Conservation (phyloP, 1,140 invertebrate species). For the Chironomus striatipennis region DNA sequence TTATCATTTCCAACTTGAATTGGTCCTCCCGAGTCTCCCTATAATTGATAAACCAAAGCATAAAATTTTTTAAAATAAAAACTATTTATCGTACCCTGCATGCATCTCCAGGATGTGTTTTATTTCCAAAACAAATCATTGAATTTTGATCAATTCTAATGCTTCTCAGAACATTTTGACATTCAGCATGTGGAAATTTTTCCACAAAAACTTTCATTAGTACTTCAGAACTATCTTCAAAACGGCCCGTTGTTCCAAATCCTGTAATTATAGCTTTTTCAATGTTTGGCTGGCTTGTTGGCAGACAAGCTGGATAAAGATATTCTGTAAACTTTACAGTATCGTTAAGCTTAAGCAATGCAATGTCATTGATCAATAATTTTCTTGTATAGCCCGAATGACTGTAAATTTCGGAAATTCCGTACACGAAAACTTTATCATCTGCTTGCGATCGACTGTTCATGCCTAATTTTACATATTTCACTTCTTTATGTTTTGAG, state of each 20-base stretch:
- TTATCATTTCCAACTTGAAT: conserved; percentile 33
- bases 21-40: conserved; percentile 29
- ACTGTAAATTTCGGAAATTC: neutral
- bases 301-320: neutral
- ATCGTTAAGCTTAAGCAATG: neutral
- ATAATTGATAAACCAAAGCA: no score
- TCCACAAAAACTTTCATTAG: neutral
- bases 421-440: neutral
- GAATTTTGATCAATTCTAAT: neutral
- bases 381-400: neutral
- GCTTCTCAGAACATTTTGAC: neutral
- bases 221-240: neutral
- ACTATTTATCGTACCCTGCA: no score
- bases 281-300: neutral
- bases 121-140: neutral
- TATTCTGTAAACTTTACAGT: neutral
- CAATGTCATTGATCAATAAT: neutral
- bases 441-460: neutral
- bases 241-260: neutral
- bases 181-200: neutral
- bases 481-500: neutral
- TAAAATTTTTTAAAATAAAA: no score
- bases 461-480: neutral
- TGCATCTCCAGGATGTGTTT: neutral
- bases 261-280: neutral